Conservation (phyloP, 2,113 vertebrate genomes). For the Gnathonemus echidnorhynchus region DNA sequence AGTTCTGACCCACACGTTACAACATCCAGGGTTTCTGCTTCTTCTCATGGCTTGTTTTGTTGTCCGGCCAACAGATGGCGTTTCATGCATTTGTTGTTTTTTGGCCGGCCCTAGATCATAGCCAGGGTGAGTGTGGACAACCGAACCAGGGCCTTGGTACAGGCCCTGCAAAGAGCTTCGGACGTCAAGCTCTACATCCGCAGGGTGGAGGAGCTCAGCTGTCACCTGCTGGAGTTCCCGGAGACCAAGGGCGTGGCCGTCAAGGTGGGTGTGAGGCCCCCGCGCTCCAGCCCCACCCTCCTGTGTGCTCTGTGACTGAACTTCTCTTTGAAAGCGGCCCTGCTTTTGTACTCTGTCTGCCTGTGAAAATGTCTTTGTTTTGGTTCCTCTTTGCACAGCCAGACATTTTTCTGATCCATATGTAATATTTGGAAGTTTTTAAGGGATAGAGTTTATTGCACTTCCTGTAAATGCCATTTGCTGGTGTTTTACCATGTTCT, state of each 20-base stretch:
- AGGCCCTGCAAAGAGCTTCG: slow-evolving; percentile 76
- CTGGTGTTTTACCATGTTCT: not conserved
- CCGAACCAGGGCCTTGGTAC: slow-evolving; percentile 83
- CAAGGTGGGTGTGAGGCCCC: slow-evolving; percentile 60
- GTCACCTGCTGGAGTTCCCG: slow-evolving; percentile 90
- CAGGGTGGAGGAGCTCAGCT: slow-evolving; percentile 88
- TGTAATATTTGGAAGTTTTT: not conserved
- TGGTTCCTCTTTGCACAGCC: not conserved
- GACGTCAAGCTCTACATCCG: slow-evolving; percentile 79
- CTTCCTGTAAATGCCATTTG: not conserved
- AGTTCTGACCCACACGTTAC: not conserved
- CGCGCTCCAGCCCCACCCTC: not conserved
- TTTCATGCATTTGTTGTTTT: slow-evolving; percentile 25
- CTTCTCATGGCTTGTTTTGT: not conserved
- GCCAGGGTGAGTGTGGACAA: slow-evolving; percentile 93
- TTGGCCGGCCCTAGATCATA: slow-evolving; percentile 72
- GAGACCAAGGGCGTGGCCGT: slow-evolving; percentile 83
- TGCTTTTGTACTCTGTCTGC: not conserved
- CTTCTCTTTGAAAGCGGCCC: not conserved
- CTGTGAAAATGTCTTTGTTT: not conserved
- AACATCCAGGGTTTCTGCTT: not conserved
- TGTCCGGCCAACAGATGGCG: not conserved
- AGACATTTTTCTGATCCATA: not conserved
- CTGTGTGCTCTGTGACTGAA: not conserved
- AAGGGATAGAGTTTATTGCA: not conserved